Conservation (phyloP, 1,140 invertebrate species). For the Drosophila punjabiensis region DNA sequence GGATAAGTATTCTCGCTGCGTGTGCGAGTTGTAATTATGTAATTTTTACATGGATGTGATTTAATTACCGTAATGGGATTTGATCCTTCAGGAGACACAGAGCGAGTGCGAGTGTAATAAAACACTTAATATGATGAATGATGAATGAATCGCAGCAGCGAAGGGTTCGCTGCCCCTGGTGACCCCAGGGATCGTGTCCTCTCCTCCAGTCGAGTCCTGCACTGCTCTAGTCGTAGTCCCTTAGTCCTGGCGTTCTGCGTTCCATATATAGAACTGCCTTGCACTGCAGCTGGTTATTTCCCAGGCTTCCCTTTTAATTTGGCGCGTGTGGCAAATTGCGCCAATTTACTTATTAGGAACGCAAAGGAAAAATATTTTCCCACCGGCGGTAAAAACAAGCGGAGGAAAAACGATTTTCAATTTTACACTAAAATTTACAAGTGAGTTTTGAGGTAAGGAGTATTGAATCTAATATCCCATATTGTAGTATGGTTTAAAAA, state of each 20-base stretch:
- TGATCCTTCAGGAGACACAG: constrained; percentile 56
- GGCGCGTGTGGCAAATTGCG: constrained; percentile 78
- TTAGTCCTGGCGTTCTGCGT: not conserved
- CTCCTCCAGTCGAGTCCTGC: constrained; percentile 9
- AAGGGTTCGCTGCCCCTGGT: constrained; percentile 59
- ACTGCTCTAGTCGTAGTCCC: not conserved
- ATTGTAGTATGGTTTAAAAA: too few species aligned
- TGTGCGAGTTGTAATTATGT: constrained; percentile 71
- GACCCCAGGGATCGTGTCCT: constrained; percentile 46
- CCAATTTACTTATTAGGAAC: constrained; percentile 79
- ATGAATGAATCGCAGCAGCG: constrained; percentile 70
- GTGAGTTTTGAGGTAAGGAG: too few species aligned
- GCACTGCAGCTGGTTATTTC: constrained; percentile 59
- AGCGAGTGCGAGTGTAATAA: constrained; percentile 68
- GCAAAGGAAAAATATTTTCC: constrained; percentile 46
- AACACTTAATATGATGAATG: constrained; percentile 83
- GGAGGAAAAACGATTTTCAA: constrained; percentile 35
- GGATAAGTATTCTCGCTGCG: constrained; percentile 34
- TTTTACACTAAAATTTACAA: constrained; percentile 10
- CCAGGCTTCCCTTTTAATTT: constrained; percentile 71
- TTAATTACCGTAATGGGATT: constrained; percentile 85
- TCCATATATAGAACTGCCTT: not conserved
- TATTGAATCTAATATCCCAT: too few species aligned
- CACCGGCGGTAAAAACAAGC: constrained; percentile 41
- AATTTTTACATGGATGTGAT: constrained; percentile 85